Evolutionary conservation across 2,797 vertebrate species (phyloP), one percentile per base, ranked within the genome.

Genomic region (Manis javanica): DNA sequence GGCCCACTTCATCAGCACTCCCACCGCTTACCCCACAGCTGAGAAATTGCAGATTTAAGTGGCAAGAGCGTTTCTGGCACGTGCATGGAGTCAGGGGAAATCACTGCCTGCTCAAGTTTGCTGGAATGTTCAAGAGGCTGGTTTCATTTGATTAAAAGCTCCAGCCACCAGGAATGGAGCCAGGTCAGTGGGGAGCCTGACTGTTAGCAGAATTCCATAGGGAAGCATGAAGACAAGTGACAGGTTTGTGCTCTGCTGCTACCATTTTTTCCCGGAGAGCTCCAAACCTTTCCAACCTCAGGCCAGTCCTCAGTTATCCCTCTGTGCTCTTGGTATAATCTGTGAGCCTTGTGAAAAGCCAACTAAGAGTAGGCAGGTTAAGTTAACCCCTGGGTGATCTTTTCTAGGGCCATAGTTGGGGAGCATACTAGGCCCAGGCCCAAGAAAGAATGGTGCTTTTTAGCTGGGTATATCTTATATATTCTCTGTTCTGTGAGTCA

Each of bases 111-210:
- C 64, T 89, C 18, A 21, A 95, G 77, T 93, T 91, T 69, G 75
- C 74, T 59, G 63, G 29, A 95, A 72, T 72, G 19, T 88, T 95
- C 46, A 57, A 90, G 92, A 86, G 89, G n/a, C 61, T 71, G 74
- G n/a, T 93, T 93, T 87, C 87, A 42, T 90, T 95, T 74, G 34
- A 75, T 66, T 61, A 72, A 90, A 88, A 93, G 74, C 49, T 75
- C 71, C 34, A 14, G 74, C 79, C 37, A 81, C 49, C 46, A 91
- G 64, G 86, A 93, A 91, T 94, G 37, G 74, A 78, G 55, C 34
- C 84, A 74, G 59, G 42, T 68, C 37, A 31, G 31, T 10, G 34
- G 31, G 49, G 13, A 55, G 18, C 26, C 23, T 26, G 46, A 91
- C 75, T 83, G 13, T 31, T 23, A 72, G 42, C 34, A 64, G 78